Conservation (phyloP, 2,113 vertebrate species). For the Cariama cristata region DNA sequence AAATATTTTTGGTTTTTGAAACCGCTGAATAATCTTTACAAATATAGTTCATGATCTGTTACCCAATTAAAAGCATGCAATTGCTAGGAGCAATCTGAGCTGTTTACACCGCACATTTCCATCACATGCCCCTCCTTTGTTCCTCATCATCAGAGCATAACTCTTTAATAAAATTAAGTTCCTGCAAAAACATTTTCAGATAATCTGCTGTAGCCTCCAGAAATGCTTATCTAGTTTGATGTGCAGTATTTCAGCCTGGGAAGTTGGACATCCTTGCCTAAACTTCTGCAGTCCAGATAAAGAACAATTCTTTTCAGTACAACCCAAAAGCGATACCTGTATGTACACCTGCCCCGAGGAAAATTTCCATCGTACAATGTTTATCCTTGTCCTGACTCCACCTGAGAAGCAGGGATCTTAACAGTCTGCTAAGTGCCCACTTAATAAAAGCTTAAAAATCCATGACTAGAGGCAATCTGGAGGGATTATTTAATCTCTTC, state of each 20-base stretch:
- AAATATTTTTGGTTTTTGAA: neutral
- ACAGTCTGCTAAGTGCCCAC: neutral
- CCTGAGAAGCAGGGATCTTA: neutral
- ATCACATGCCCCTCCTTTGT: neutral
- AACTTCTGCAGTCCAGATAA: neutral
- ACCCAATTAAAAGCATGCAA: neutral
- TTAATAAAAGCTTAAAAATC: neutral
- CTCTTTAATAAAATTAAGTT: neutral
- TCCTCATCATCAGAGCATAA: neutral
- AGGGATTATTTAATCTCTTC: neutral
- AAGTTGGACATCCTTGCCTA: neutral
- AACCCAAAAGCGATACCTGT: neutral
- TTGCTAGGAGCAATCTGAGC: neutral
- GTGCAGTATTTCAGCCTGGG: neutral
- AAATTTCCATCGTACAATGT: neutral
- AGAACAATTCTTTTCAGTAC: neutral
- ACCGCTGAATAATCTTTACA: conserved; percentile 40
- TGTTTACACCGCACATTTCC: neutral
- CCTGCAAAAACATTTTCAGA: neutral
- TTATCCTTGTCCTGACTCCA: neutral
- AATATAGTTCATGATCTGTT: neutral
- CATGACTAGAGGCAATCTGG: fast-evolving
- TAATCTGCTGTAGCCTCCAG: neutral
- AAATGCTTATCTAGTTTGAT: neutral
- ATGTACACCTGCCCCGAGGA: neutral